phyloP scores from a whole-genome alignment of 2,797 vertebrate species.

The Mycteria americana region DNA sequence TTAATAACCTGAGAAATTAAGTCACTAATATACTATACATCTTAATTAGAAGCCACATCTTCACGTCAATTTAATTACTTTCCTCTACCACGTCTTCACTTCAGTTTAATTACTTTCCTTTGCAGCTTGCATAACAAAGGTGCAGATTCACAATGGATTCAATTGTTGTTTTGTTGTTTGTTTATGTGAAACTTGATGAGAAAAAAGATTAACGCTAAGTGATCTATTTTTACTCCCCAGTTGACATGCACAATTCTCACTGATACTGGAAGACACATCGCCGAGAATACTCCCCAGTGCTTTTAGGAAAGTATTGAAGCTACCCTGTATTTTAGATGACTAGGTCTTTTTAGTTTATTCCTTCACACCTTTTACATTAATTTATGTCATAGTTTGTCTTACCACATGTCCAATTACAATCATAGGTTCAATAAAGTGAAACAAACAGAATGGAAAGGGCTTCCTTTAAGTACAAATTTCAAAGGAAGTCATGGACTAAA shows the following conservation, averaged over 20 bases:
- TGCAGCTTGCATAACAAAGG: background rate
- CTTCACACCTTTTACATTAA: background rate
- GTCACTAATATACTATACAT: background rate
- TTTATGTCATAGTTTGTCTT: background rate
- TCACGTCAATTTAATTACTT: slow-evolving; percentile 33
- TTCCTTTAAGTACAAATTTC: background rate
- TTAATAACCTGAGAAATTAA: slow-evolving; percentile 59
- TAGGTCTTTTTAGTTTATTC: background rate
- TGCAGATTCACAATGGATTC: background rate
- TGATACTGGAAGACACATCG: background rate
- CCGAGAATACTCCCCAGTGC: background rate
- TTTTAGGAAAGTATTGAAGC: background rate
- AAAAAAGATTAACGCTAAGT: background rate
- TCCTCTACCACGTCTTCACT: background rate
- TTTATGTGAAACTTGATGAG: slow-evolving; percentile 8
- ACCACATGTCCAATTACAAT: background rate
- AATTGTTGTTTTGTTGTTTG: slow-evolving; percentile 6
- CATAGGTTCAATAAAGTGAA: background rate
- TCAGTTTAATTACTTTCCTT: background rate
- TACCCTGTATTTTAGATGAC: background rate
- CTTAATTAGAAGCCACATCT: slow-evolving; percentile 40
- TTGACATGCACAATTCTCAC: background rate
- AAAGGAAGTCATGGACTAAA: background rate
- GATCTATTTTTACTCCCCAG: background rate
- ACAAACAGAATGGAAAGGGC: background rate